Conservation (phyloP, 2,888 invertebrate genomes). For the Ferrisia virgata region DNA sequence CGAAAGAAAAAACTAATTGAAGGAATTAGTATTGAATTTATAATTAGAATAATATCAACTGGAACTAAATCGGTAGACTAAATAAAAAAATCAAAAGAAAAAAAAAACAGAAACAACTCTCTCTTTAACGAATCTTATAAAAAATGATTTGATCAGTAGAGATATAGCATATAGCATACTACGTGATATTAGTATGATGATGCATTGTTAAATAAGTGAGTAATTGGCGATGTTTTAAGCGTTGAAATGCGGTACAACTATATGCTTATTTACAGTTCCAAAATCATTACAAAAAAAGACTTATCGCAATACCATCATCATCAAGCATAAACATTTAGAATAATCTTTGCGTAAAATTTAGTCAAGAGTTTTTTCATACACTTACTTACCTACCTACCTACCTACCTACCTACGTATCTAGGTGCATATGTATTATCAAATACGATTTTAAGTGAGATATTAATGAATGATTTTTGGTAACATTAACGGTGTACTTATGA, state of each 20-base stretch:
- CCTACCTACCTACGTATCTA: too few relatives aligned
- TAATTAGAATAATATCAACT: conserved; percentile 2
- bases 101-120: background rate
- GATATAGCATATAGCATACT: too few relatives aligned
- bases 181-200: background rate
- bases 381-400: background rate
- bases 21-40: background rate
- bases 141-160: background rate
- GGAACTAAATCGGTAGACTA: background rate
- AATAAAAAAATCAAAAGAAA: background rate
- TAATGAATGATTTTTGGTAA: too few relatives aligned
- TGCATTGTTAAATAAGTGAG: background rate
- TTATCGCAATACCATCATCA: background rate
- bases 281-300: background rate
- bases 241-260: background rate
- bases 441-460: too few relatives aligned
- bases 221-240: conserved; percentile 1
- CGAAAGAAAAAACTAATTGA: background rate
- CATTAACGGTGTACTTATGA: too few relatives aligned
- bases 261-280: background rate
- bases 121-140: background rate
- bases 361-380: background rate
- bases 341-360: background rate
- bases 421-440: too few relatives aligned
- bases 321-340: background rate